phyloP scores from a whole-genome alignment of 2,888 invertebrate species.

The Hipparchia semele region DNA sequence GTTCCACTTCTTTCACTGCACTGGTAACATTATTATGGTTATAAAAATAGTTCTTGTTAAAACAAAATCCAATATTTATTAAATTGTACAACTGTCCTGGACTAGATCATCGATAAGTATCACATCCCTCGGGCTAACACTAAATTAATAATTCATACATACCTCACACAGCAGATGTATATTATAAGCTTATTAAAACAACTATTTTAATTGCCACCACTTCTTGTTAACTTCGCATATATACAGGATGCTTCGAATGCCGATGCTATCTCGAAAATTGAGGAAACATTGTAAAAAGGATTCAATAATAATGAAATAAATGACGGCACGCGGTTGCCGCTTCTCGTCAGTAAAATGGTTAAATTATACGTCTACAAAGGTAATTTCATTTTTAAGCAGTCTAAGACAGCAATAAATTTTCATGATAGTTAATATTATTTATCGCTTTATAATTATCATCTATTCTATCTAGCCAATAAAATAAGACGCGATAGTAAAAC shows the following conservation, averaged over 20 bases:
- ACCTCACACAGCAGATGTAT: slow-evolving; percentile 38
- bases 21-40: background rate
- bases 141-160: slow-evolving; percentile 38
- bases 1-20: background rate
- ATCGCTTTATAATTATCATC: no score
- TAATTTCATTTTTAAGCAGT: slow-evolving; percentile 7
- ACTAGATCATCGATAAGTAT: slow-evolving; percentile 36
- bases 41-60: slow-evolving; percentile 3
- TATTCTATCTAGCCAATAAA: no score
- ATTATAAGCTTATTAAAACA: slow-evolving; percentile 33
- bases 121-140: slow-evolving; percentile 38
- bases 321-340: background rate
- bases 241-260: slow-evolving; percentile 17
- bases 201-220: slow-evolving; percentile 33
- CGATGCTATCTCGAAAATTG: slow-evolving; percentile 16
- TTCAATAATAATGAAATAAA: slow-evolving; percentile 12
- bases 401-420: background rate
- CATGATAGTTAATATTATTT: background rate
- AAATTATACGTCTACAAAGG: background rate
- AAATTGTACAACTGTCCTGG: slow-evolving; percentile 21
- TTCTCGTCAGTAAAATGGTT: background rate
- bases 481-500: no score
- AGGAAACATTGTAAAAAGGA: slow-evolving; percentile 16
- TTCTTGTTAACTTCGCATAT: slow-evolving; percentile 25
- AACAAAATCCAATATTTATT: slow-evolving; percentile 3